Conservation (phyloP, 2,888 invertebrate genomes). For the Campaea margaritaria region DNA sequence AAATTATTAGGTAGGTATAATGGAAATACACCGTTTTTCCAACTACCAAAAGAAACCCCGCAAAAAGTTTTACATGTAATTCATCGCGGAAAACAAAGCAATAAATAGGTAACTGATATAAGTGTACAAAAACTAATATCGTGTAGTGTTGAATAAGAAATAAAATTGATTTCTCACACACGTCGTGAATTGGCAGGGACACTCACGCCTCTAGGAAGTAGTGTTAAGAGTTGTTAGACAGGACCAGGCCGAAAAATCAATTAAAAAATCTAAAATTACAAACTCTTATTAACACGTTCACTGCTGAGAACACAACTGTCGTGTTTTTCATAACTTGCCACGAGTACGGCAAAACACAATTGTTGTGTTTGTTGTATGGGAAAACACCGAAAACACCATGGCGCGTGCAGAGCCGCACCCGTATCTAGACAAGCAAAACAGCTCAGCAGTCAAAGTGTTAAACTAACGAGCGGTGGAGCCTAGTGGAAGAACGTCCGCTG, state of each 20-base stretch:
- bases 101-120: constrained; percentile 30
- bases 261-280: neutral
- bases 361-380: no score
- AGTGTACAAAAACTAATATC: constrained; percentile 41
- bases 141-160: constrained; percentile 42
- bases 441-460: no score
- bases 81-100: constrained; percentile 21
- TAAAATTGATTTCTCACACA: constrained; percentile 39
- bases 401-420: no score
- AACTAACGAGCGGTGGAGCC: no score
- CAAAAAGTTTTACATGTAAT: constrained; percentile 29
- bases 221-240: constrained; percentile 18
- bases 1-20: no score
- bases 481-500: no score
- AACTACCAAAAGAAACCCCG: neutral
- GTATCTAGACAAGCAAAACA: no score
- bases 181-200: constrained; percentile 40
- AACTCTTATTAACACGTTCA: no score
- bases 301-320: no score
- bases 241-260: neutral
- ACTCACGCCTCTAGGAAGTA: constrained; percentile 34
- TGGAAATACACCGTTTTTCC: neutral
- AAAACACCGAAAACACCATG: no score
- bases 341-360: no score
- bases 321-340: no score